A percentile compares a stretch with the other conserved stretches of the same genome.
Evolutionary conservation across 2,888 invertebrate genomes (phyloP).

Genomic region (Machimus rusticus): DNA sequence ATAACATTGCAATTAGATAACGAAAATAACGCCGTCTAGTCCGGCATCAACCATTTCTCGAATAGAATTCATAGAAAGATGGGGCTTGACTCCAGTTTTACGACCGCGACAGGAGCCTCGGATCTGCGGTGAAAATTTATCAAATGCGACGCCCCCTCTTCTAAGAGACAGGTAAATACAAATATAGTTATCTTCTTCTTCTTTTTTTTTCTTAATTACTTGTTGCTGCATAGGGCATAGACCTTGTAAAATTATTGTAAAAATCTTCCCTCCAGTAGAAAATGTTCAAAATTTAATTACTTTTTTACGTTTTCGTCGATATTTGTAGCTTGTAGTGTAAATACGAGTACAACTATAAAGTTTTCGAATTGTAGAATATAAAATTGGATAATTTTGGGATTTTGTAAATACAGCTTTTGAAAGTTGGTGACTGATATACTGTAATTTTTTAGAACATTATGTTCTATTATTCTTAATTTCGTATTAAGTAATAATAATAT

Average conservation of each 20-base stretch:
- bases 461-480: too few relatives aligned
- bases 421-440: neutral
- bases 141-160: conserved; percentile 64
- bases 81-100: conserved; percentile 98
- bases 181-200: neutral
- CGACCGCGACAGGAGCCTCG: conserved; percentile 95
- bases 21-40: conserved; percentile 51
- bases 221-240: neutral
- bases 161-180: conserved; percentile 62
- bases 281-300: neutral
- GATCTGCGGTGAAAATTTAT: conserved; percentile 68
- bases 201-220: conserved; percentile 1
- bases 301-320: neutral
- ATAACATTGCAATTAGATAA: conserved; percentile 44
- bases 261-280: neutral
- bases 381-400: neutral
- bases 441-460: too few relatives aligned
- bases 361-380: neutral
- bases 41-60: conserved; percentile 81
- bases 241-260: neutral
- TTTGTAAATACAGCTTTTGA: neutral
- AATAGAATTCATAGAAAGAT: conserved; percentile 96
- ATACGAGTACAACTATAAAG: neutral
- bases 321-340: neutral
- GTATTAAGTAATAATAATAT: too few relatives aligned